These are phyloP conservation scores for Agrochola circellaris DNA, from an alignment of 2,888 invertebrate genomes.

Conservation along the genomic window DNA sequence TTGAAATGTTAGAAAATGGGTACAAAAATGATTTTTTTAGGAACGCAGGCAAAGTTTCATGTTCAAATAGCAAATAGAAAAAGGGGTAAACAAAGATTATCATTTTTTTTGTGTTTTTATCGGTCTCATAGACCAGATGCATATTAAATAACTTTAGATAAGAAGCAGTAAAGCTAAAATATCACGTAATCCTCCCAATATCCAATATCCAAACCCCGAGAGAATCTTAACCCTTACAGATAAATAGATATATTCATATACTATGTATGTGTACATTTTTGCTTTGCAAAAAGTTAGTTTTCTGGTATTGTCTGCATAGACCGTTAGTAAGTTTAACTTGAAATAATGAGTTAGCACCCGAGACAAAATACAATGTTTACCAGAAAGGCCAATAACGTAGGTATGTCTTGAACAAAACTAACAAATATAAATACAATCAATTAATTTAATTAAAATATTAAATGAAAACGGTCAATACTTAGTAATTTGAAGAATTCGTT, in stretches of 20 bases:
- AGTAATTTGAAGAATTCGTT: constrained; percentile 7
- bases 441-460: not conserved
- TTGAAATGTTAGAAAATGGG: constrained; percentile 50
- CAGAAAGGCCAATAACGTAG: constrained; percentile 61
- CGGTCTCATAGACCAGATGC: constrained; percentile 83
- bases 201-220: constrained; percentile 63
- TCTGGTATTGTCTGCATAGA: constrained; percentile 85
- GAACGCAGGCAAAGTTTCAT: constrained; percentile 36
- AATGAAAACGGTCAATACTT: not conserved
- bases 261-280: constrained; percentile 76
- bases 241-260: constrained; percentile 74
- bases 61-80: constrained; percentile 54
- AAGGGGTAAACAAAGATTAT: constrained; percentile 50
- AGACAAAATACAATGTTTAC: constrained; percentile 64
- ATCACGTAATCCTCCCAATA: constrained; percentile 84
- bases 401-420: constrained; percentile 16
- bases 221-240: constrained; percentile 82
- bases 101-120: constrained; percentile 67
- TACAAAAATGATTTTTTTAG: constrained; percentile 43
- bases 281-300: constrained; percentile 85
- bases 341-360: constrained; percentile 72
- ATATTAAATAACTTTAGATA: constrained; percentile 78
- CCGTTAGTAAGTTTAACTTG: constrained; percentile 70
- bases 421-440: not conserved
- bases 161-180: constrained; percentile 90